Evolutionary conservation across 2,113 vertebrate genomes (phyloP).

Genomic region (Setophaga kirtlandii): DNA sequence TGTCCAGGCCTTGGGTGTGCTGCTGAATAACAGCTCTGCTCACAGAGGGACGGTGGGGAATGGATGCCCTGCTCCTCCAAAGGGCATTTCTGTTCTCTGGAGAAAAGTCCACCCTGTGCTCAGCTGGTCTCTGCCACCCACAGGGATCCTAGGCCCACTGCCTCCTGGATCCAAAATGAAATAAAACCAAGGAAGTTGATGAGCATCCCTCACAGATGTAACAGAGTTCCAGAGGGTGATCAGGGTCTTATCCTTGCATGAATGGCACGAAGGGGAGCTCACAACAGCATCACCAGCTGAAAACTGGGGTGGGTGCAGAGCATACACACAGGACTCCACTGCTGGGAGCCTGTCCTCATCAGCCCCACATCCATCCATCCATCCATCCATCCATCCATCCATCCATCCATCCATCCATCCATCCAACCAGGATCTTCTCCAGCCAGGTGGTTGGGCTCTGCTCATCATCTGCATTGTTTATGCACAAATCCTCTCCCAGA

Average conservation of each 20-base stretch:
- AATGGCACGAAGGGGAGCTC: neutral
- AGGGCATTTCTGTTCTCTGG: neutral
- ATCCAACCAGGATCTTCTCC: neutral
- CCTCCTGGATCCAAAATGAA: neutral
- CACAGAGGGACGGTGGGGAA: neutral
- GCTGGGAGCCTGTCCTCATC: neutral
- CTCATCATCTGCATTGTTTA: neutral
- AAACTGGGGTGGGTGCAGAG: neutral
- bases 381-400: neutral
- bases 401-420: neutral
- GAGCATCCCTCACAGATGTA: neutral
- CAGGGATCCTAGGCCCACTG: neutral
- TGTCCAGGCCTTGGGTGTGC: neutral
- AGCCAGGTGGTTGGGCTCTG: neutral
- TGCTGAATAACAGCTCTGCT: neutral
- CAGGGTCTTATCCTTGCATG: neutral
- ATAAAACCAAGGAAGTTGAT: neutral
- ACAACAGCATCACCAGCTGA: neutral
- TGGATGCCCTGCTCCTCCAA: neutral
- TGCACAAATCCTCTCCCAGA: neutral
- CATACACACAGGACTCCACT: fast-evolving
- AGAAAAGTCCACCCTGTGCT: neutral
- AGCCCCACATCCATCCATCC: fast-evolving
- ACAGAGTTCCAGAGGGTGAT: neutral
- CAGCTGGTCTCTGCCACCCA: fast-evolving